Conservation (phyloP, 2,888 invertebrate species). For the Phytoseiulus persimilis region DNA sequence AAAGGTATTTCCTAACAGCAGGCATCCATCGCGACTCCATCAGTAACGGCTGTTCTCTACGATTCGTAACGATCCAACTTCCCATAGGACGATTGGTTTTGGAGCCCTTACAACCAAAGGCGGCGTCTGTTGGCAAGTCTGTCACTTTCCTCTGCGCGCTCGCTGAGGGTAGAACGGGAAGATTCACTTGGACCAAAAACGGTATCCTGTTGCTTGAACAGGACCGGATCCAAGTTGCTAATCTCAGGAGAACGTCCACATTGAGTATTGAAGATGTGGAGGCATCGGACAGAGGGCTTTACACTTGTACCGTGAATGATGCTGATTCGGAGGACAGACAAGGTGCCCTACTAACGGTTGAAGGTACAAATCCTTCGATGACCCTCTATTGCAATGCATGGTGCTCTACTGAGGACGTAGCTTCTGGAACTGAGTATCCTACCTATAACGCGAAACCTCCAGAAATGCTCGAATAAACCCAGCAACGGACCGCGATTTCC, state of each 20-base stretch:
- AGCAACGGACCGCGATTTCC: too few relatives aligned
- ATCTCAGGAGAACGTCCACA: not conserved
- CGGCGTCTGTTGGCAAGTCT: not conserved
- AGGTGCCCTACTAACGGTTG: not conserved
- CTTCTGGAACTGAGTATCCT: too few relatives aligned
- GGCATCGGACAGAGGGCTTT: not conserved
- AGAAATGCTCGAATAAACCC: too few relatives aligned
- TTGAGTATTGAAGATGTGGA: not conserved
- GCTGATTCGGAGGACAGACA: not conserved
- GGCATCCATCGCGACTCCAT: not conserved
- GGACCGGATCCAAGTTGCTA: not conserved
- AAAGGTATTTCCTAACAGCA: not conserved
- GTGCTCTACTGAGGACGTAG: too few relatives aligned
- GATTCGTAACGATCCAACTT: not conserved
- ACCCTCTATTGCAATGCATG: too few relatives aligned
- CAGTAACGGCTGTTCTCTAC: too few relatives aligned
- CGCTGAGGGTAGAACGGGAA: not conserved
- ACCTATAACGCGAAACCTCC: too few relatives aligned
- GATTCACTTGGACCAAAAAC: constrained; percentile 13
- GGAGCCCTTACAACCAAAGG: constrained; percentile 21
- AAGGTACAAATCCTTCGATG: not conserved
- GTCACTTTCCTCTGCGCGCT: not conserved
- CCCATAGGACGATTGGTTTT: not conserved
- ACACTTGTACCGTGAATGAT: not conserved
- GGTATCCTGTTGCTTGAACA: not conserved